Evolutionary conservation across 2,888 invertebrate species (phyloP), one percentile per base, ranked within the genome.

Genomic region (Steromphala cineraria): DNA sequence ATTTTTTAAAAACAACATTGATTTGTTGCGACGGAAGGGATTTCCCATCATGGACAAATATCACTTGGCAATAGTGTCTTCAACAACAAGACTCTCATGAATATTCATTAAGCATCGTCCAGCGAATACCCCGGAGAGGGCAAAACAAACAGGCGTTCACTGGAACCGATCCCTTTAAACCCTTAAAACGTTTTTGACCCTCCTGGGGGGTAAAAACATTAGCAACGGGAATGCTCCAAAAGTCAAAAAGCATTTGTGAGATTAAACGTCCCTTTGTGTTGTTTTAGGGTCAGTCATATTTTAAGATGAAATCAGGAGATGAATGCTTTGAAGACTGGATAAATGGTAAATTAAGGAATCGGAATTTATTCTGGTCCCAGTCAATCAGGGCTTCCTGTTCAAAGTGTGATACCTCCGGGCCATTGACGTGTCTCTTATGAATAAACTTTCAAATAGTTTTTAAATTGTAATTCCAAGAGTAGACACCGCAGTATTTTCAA

Each of bases 161-260:
- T 62, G 62, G 28, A 62, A 28, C 62, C 62, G 62, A 62, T 62
- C 28, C 62, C 62, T 15, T 62, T 24, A 62, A 62, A 62, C 62
- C 62, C 62, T 62, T 62, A 62, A 62, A 62, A 62, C 62, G 62
- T 28, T 62, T 62, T 62, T 62, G 62, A 62, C 62, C 62, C 62
- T 62, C 62, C 28, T 28, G 62, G 62, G 62, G 62, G 28, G 62
- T 5, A 62, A 62, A 62, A 62, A 62, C 62, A 62, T 62, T 62
- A 62, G 62, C 62, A 28, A 62, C 28, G 28, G 62, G 62, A 28
- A 28, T 62, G 62, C 28, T 28, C 62, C 28, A 24, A 4, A 28
- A 62, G 62, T 62, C 62, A 28, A 24, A 62, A 62, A 62, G 62
- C 62, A 62, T 62, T 62, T 62, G 62, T 21, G 62, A 62, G 62